A percentile compares a stretch with the other conserved stretches of the same genome.
phyloP scores from a whole-genome alignment of 2,797 vertebrate genomes.

The Mionectes olivaceus region DNA sequence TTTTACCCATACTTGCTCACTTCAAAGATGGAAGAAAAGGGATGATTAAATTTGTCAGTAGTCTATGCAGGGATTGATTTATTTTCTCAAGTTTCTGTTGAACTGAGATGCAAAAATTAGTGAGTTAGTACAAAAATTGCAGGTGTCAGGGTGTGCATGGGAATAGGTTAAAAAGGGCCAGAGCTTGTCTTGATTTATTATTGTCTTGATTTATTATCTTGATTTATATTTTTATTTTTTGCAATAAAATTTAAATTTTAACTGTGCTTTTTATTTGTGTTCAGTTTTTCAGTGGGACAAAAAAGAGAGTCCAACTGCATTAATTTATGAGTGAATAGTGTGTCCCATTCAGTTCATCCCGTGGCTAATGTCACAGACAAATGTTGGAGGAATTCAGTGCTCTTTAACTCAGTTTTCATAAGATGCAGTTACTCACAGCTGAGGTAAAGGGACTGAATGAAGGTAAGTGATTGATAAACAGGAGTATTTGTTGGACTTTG shows the following conservation, averaged over 20 bases:
- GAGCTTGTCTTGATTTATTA: not conserved
- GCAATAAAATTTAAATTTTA: not conserved
- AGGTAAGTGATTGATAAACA: not conserved
- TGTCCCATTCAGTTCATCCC: not conserved
- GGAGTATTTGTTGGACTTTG: not conserved
- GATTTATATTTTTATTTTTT: not conserved
- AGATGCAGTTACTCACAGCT: not conserved
- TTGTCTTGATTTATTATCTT: not conserved
- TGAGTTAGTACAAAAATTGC: not conserved
- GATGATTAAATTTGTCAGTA: not conserved
- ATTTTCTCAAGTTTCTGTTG: not conserved
- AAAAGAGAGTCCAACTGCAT: not conserved
- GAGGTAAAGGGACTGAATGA: not conserved
- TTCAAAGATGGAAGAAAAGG: not conserved
- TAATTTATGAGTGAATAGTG: not conserved
- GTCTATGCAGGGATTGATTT: not conserved
- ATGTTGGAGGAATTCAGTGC: not conserved
- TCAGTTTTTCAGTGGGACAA: not conserved
- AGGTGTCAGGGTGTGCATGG: not conserved
- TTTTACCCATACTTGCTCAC: not conserved
- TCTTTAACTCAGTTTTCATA: not conserved
- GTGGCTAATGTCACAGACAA: not conserved
- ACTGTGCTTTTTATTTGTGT: not conserved
- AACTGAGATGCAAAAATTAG: not conserved
- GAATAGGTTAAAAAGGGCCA: not conserved